phyloP scores from a whole-genome alignment of 2,888 invertebrate species.

The Taenaris catops region DNA sequence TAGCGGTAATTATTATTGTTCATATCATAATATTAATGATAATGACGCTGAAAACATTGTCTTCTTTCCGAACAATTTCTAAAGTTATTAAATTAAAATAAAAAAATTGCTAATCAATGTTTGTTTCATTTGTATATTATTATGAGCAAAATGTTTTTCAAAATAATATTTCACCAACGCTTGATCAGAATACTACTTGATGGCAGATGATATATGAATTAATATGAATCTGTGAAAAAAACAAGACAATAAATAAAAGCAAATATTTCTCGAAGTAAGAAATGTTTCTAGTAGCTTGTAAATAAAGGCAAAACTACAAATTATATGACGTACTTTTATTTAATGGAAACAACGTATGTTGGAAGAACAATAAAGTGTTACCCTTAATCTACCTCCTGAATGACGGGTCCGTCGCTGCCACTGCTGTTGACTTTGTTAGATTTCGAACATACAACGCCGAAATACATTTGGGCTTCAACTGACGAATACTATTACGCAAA shows the following conservation, averaged over 20 bases:
- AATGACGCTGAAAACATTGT: conserved; percentile 82
- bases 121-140: conserved; percentile 44
- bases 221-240: background rate
- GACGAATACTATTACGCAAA: too few species aligned
- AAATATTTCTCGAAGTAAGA: too few species aligned
- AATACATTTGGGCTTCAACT: too few species aligned
- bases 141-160: too few species aligned
- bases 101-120: conserved; percentile 73
- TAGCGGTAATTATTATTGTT: conserved; percentile 81
- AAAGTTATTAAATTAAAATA: conserved; percentile 84
- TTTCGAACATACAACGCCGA: conserved; percentile 24
- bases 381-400: conserved; percentile 79
- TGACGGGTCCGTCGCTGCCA: conserved; percentile 59
- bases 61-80: conserved; percentile 89
- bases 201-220: too few species aligned
- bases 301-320: too few species aligned
- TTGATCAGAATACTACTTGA: too few species aligned
- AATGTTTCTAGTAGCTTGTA: too few species aligned
- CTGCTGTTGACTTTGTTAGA: conserved; percentile 16
- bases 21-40: conserved; percentile 84
- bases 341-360: background rate
- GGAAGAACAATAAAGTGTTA: background rate
- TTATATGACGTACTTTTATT: background rate
- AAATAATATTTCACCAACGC: too few species aligned
- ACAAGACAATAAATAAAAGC: background rate